These are phyloP conservation scores for Gallinago media DNA, from an alignment of 2,113 vertebrate genomes.

Conservation along the genomic window DNA sequence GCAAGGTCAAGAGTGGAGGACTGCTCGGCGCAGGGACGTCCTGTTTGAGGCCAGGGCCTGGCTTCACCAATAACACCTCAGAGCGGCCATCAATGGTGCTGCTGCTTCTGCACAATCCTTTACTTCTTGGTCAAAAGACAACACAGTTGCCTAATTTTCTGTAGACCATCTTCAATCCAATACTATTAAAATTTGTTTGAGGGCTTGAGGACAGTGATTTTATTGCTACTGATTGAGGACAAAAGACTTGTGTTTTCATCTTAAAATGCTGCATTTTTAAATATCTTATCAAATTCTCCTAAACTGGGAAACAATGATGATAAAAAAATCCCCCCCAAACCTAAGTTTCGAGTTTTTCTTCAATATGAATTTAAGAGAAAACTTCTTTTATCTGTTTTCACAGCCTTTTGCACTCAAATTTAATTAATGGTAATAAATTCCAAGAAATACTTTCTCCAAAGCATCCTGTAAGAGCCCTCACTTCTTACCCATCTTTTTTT, in stretches of 20 bases:
- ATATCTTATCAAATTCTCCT: background rate
- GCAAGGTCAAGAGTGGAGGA: accelerated
- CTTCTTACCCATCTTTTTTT: background rate
- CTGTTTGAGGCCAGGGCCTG: background rate
- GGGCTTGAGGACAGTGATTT: background rate
- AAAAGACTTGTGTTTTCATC: background rate
- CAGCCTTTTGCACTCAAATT: background rate
- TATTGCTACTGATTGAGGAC: background rate
- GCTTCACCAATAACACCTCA: accelerated
- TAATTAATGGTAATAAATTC: background rate
- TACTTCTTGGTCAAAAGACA: background rate
- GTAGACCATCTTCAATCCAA: background rate
- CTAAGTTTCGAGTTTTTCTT: background rate
- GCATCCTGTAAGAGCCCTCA: background rate
- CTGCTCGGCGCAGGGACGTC: accelerated
- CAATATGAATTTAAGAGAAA: background rate
- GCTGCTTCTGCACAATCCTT: background rate
- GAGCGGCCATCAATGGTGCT: background rate
- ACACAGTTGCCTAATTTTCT: background rate
- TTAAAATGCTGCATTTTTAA: background rate
- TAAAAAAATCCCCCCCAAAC: accelerated
- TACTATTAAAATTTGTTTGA: background rate
- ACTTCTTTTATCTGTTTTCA: background rate
- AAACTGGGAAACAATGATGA: background rate
- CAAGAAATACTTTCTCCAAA: background rate